Conservation (phyloP, 2,888 invertebrate genomes). For the Sipunculus nudus region DNA sequence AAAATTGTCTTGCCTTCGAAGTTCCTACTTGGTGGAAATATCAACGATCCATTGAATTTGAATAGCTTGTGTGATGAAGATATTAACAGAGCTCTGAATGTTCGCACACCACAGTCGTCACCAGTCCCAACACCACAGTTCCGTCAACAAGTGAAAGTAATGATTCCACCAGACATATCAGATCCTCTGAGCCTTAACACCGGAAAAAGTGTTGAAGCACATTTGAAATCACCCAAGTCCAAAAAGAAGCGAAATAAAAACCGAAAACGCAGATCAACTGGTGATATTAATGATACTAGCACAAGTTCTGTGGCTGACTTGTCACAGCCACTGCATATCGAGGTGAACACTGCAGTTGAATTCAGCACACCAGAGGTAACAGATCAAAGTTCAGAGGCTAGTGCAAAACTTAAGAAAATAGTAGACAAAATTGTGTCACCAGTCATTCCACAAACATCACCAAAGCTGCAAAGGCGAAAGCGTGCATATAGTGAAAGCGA, state of each 20-base stretch:
- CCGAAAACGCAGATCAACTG: too few species aligned
- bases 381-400: too few species aligned
- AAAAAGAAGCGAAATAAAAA: constrained; percentile 25
- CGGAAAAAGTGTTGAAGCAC: constrained; percentile 54
- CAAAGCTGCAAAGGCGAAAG: constrained; percentile 47
- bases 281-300: too few species aligned
- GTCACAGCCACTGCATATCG: too few species aligned
- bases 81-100: constrained; percentile 70
- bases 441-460: constrained; percentile 52
- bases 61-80: constrained; percentile 78
- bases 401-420: background rate
- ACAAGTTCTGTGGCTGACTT: too few species aligned
- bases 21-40: constrained; percentile 93
- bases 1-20: constrained; percentile 85
- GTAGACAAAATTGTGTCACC: constrained; percentile 55
- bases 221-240: constrained; percentile 19
- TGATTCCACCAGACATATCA: constrained; percentile 90
- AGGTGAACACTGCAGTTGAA: too few species aligned
- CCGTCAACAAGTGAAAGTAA: constrained; percentile 82
- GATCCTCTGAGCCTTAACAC: constrained; percentile 85
- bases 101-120: constrained; percentile 91
- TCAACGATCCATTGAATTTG: constrained; percentile 92
- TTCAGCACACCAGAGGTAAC: too few species aligned
- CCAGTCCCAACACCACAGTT: constrained; percentile 83
- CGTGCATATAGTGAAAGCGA: constrained; percentile 48